These are phyloP conservation scores for Oreochromis aureus DNA, from an alignment of 2,113 vertebrate genomes.

Conservation along the genomic window DNA sequence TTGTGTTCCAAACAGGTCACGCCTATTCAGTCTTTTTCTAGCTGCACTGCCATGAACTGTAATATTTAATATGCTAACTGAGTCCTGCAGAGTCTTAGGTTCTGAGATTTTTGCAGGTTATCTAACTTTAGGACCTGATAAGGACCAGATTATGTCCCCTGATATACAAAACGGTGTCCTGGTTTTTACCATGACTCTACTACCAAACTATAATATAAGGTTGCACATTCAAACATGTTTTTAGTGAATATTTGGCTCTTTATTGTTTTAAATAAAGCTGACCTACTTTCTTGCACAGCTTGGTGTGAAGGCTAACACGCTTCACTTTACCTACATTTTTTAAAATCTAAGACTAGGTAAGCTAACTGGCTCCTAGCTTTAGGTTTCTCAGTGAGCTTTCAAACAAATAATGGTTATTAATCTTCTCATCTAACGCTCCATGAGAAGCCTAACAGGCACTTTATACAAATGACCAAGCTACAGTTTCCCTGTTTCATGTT, in stretches of 20 bases:
- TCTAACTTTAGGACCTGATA: not conserved
- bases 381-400: not conserved
- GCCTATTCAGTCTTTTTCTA: not conserved
- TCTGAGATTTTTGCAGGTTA: not conserved
- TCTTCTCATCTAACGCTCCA: not conserved
- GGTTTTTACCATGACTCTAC: not conserved
- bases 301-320: not conserved
- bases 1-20: not conserved
- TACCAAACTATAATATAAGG: fast-evolving
- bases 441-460: not conserved
- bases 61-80: not conserved
- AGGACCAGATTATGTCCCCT: not conserved
- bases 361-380: not conserved
- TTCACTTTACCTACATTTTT: not conserved
- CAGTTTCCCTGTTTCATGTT: not conserved
- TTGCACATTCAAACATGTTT: fast-evolving
- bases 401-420: not conserved
- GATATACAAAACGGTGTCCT: not conserved
- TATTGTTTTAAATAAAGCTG: not conserved
- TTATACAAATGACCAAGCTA: not conserved
- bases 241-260: not conserved
- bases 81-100: not conserved
- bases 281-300: not conserved
- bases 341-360: not conserved
- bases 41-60: not conserved